phyloP scores from a whole-genome alignment of 2,888 invertebrate species.

The Formica aserva region DNA sequence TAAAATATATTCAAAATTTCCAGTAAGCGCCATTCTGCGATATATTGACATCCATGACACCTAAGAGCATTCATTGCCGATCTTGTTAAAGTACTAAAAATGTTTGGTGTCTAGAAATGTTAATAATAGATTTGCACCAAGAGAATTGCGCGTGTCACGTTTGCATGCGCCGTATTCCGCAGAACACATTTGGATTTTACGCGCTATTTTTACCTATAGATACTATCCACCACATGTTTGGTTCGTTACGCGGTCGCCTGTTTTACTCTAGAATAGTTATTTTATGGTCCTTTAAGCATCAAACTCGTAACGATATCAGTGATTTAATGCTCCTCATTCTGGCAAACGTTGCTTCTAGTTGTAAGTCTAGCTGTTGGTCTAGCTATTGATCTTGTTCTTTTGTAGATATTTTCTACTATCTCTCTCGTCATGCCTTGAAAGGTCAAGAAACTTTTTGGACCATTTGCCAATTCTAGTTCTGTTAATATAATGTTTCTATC shows the following conservation, averaged over 20 bases:
- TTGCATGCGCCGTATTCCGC: conserved; percentile 11
- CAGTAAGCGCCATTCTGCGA: not conserved
- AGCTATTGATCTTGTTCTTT: not conserved
- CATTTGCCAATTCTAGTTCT: conserved; percentile 65
- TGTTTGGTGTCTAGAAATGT: conserved; percentile 12
- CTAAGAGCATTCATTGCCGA: conserved; percentile 6
- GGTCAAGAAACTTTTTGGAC: conserved; percentile 73
- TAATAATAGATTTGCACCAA: conserved; percentile 38
- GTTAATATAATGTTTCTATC: conserved; percentile 42
- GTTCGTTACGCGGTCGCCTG: conserved; percentile 26
- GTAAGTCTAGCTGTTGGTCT: not conserved
- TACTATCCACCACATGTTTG: conserved; percentile 30
- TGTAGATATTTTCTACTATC: not conserved
- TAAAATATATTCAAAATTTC: not conserved
- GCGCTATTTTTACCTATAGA: conserved; percentile 42
- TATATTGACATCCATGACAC: not conserved
- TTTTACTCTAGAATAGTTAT: conserved; percentile 1
- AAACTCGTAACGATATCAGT: conserved; percentile 14
- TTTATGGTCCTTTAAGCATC: conserved; percentile 33
- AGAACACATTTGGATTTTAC: conserved; percentile 34
- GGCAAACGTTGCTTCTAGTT: not conserved
- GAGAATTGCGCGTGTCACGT: conserved; percentile 31
- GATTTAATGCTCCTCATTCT: conserved; percentile 1
- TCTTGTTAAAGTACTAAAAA: not conserved
- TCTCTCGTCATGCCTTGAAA: conserved; percentile 58